These are phyloP conservation scores for Tapirus terrestris DNA, from an alignment of 2,113 vertebrate genomes.

Conservation along the genomic window DNA sequence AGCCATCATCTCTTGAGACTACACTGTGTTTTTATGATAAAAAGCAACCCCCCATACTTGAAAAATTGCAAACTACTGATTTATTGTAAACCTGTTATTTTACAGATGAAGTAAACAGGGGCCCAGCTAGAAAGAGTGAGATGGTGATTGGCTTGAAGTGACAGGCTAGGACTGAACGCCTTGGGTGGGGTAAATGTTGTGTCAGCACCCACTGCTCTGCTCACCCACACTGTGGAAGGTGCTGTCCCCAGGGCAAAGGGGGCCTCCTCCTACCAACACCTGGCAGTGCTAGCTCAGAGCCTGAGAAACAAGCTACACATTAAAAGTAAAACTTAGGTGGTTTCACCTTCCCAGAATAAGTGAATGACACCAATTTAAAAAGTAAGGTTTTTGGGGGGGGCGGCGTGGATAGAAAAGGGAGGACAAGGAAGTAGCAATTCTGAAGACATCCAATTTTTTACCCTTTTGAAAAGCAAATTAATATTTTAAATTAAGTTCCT, in stretches of 20 bases:
- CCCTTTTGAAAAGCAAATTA: constrained; percentile 63
- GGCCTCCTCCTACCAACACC: neutral
- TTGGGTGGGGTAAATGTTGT: too few species aligned
- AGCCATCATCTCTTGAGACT: neutral
- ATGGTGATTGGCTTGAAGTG: neutral
- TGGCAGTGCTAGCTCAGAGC: neutral
- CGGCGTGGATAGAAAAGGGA: rapidly evolving
- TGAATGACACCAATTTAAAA: neutral
- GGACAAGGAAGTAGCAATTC: neutral
- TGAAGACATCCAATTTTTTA: neutral
- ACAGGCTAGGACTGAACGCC: neutral
- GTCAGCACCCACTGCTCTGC: neutral
- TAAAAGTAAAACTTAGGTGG: neutral
- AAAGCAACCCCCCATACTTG: neutral
- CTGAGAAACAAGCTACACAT: neutral
- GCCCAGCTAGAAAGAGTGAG: neutral
- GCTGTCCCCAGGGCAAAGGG: neutral
- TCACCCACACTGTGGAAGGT: rapidly evolving
- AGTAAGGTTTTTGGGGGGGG: neutral
- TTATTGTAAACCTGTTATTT: neutral
- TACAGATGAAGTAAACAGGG: neutral
- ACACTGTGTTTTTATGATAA: neutral
- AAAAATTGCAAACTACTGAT: neutral
- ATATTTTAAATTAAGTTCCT: constrained; percentile 68
- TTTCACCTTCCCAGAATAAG: constrained; percentile 34